Evolutionary conservation across 2,113 vertebrate species (phyloP), one percentile per base, ranked within the genome.

Genomic region (Apodemus sylvaticus): DNA sequence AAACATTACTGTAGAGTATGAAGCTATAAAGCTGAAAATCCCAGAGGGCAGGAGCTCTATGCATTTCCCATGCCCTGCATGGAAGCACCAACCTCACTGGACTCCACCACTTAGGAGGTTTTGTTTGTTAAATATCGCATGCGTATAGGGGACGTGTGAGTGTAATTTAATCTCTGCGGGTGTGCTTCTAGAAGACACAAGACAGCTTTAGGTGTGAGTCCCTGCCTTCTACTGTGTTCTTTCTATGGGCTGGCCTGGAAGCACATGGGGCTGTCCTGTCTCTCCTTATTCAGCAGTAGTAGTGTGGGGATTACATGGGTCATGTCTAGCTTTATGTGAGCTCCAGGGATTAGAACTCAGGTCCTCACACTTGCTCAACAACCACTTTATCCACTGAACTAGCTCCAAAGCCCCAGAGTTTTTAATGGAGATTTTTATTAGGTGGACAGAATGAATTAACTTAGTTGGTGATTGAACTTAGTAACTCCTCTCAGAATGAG

Each of bases 71-170:
- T 29, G 10, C 17, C 13, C 45, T 86, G 48, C 53, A 0, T 13
- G 12, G 31, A 10, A 19, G 1, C 0, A 3, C 58, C 22, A 2
- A 9, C 13, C 9, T 73, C 53, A 39, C 42, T 4, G 11, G 66
- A 19, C 16, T 2, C 70, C 53, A 19, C 12, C 20, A 14, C 16
- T 68, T 45, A 42, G 31, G 31, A 70, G 31, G 60, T 10, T 85
- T 31, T 20, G 31, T 16, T 39, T 14, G 42, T 42, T 85, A 58
- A 39, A 58, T 39, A 14, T 13, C 39, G 20, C n/a, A n/a, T 58
- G 20, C 24, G 2, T 39, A 8, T 58, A 39, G 24, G 8, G 24
- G n/a, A 62, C 29, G 4, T 45, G n/a, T 48, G 42, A 12, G 29
- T 36, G 42, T 20, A 29, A 2, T n/a, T n/a, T n/a, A n/a, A n/a